These are phyloP conservation scores for Electrona antarctica DNA, from an alignment of 2,113 vertebrate species.

Conservation along the genomic window DNA sequence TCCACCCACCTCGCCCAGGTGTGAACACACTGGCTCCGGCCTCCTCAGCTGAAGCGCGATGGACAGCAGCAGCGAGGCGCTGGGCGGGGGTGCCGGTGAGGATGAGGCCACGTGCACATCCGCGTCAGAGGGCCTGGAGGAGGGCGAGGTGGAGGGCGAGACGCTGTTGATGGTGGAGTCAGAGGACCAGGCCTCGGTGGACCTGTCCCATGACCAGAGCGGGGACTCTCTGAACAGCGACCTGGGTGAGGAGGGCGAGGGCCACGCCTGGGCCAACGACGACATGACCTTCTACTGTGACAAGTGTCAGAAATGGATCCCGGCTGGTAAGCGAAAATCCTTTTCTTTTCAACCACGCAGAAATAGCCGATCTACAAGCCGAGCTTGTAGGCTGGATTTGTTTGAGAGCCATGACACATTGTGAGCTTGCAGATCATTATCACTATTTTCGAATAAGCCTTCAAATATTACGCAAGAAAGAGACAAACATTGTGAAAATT, in stretches of 20 bases:
- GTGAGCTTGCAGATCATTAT: too few relatives aligned
- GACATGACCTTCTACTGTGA: constrained; percentile 96
- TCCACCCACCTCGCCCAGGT: too few relatives aligned
- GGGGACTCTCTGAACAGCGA: constrained; percentile 96
- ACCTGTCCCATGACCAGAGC: constrained; percentile 96
- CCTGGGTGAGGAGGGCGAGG: constrained; percentile 82
- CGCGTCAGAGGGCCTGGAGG: constrained; percentile 92
- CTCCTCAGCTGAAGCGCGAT: too few relatives aligned
- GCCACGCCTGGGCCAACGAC: constrained; percentile 84
- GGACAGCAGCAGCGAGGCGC: constrained; percentile 85
- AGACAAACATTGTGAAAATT: too few relatives aligned
- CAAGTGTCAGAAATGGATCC: constrained; percentile 96
- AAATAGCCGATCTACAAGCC: too few relatives aligned
- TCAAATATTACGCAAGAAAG: too few relatives aligned
- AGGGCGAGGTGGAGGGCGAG: constrained; percentile 96
- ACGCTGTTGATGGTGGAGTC: constrained; percentile 95
- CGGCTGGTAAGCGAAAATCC: constrained; percentile 83
- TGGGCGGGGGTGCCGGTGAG: constrained; percentile 68
- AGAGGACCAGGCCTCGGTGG: constrained; percentile 95
- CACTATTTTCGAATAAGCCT: too few relatives aligned
- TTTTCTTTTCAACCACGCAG: too few relatives aligned
- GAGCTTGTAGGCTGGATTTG: too few relatives aligned
- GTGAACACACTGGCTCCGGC: too few relatives aligned
- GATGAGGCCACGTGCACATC: constrained; percentile 89
- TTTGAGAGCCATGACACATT: too few relatives aligned